These are phyloP conservation scores for Siphlonurus alternatus DNA, from an alignment of 2,888 invertebrate species.

Conservation along the genomic window DNA sequence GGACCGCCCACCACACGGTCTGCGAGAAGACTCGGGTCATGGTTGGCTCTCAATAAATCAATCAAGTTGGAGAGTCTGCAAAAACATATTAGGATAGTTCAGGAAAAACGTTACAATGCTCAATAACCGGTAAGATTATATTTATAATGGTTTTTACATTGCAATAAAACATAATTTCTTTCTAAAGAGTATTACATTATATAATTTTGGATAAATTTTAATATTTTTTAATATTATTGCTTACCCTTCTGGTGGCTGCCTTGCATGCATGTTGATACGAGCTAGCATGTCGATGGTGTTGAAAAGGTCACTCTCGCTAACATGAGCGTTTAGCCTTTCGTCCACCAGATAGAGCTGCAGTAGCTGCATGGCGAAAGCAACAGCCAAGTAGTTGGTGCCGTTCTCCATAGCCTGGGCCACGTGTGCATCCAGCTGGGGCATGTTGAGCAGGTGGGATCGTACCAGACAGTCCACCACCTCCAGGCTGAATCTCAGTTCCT, in stretches of 20 bases:
- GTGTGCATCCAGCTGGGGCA: conserved; percentile 57
- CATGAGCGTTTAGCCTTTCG: conserved; percentile 51
- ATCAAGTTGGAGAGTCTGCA: conserved; percentile 49
- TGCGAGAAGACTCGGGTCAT: conserved; percentile 54
- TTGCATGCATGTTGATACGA: conserved; percentile 53
- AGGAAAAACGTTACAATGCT: too few species aligned
- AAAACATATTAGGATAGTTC: too few species aligned
- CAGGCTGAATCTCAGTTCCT: conserved; percentile 76
- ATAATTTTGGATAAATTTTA: too few species aligned
- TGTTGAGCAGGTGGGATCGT: conserved; percentile 59
- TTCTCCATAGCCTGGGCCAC: conserved; percentile 76
- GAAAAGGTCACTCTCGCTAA: conserved; percentile 69
- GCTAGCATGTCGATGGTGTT: conserved; percentile 74
- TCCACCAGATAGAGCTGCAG: conserved; percentile 75
- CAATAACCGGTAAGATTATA: too few species aligned
- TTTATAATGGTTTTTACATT: too few species aligned
- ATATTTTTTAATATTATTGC: too few species aligned
- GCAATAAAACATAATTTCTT: too few species aligned
- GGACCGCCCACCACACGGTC: conserved; percentile 66
- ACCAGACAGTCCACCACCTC: conserved; percentile 85
- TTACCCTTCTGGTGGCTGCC: conserved; percentile 52
- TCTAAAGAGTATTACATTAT: too few species aligned
- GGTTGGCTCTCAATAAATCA: conserved; percentile 59
- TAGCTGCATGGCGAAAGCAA: conserved; percentile 80
- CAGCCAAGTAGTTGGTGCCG: conserved; percentile 61